A percentile compares a stretch with the other conserved stretches of the same genome.
These are phyloP conservation scores for Stegodyphus mimosarum DNA, from an alignment of 1,140 invertebrate genomes.

Conservation along the genomic window DNA sequence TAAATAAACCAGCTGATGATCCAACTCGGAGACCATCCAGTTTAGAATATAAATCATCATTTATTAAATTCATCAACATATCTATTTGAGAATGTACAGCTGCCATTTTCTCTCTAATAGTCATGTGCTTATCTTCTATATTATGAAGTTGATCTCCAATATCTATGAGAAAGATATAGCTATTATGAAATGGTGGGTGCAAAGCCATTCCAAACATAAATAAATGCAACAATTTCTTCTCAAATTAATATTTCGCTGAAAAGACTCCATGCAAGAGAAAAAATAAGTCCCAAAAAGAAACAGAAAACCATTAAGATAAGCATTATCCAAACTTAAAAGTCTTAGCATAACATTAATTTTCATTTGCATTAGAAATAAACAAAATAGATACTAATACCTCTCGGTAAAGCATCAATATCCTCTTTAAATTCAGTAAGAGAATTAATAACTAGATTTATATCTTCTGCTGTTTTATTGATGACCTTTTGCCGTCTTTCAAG, in stretches of 20 bases:
- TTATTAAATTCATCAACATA: slow-evolving; percentile 4
- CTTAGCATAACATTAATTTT: not conserved
- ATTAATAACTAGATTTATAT: slow-evolving; percentile 11
- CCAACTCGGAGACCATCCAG: slow-evolving; percentile 35
- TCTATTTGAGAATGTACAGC: slow-evolving; percentile 33
- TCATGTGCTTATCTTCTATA: slow-evolving; percentile 31
- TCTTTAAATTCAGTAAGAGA: slow-evolving; percentile 34
- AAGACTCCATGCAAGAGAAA: not conserved
- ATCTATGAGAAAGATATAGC: not conserved
- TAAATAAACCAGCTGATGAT: slow-evolving; percentile 53
- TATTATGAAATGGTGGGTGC: not conserved
- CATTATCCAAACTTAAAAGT: not conserved
- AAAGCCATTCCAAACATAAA: not conserved
- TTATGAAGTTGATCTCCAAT: slow-evolving; percentile 50
- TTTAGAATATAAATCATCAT: slow-evolving; percentile 28
- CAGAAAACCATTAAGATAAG: not conserved
- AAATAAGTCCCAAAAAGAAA: not conserved
- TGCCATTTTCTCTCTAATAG: slow-evolving; percentile 39
- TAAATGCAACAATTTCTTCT: not conserved
- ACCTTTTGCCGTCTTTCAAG: not conserved
- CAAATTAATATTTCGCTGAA: not conserved
- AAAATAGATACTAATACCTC: slow-evolving; percentile 1
- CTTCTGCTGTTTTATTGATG: slow-evolving; percentile 15
- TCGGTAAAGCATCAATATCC: slow-evolving; percentile 30
- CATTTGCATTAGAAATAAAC: not conserved